Evolutionary conservation across 2,797 vertebrate species (phyloP), one percentile per base, ranked within the genome.

Genomic region (Gobio occitaniae): DNA sequence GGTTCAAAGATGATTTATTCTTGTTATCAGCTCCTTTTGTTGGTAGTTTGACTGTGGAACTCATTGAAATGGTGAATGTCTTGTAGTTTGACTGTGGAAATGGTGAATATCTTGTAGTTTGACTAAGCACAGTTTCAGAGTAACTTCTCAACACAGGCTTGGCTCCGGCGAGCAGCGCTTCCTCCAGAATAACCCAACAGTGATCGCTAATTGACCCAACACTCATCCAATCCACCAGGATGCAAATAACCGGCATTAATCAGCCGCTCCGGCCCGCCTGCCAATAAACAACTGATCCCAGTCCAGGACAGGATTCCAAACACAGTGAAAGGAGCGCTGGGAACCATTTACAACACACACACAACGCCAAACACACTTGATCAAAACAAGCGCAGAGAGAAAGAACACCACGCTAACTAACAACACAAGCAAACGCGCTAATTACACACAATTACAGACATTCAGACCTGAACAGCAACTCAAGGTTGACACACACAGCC

Each of bases 321-420:
- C 78, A 52, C 80, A 72, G 36, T 9, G 36, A 25, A 25, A 81
- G 50, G 50, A 81, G 29, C 29, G 48, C 79, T 81, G 79, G 79
- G 66, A 81, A 82, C 69, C 41, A 8, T 1, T 44, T 16, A 36
- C 44, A 21, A 68, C 63, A 80, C 77, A 78, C 36, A 41, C 41
- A 78, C 91, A 92, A 92, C 87, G 91, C 87, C 92, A 88, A 92
- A 91, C 72, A 81, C 68, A 79, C 84, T 86, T 88, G 89, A 93
- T 93, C 91, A 89, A 92, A 92, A 90, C 87, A 91, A 93, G 93
- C 82, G 89, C 90, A 63, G 59, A 29, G 61, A 63, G 61, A 15
- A 25, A 6, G 61, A 90, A 15, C 63, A 19, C 47, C 2, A 38
- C 21, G 32, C 47, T 36, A n/a, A 38, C 63, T 15, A n/a, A 36